Evolutionary conservation across 2,113 vertebrate genomes (phyloP).

Genomic region (Sapajus apella): DNA sequence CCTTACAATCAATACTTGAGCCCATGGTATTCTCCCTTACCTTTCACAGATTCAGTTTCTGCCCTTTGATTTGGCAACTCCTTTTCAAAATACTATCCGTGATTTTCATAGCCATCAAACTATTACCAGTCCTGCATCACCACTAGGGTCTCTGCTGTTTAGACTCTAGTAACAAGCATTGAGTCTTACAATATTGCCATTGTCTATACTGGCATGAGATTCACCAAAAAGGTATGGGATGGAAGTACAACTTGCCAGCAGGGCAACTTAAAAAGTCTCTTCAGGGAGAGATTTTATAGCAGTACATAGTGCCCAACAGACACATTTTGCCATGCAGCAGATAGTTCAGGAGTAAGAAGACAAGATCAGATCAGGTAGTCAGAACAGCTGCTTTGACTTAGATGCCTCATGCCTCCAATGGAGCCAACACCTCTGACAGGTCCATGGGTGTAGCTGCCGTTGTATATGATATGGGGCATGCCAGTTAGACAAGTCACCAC

Average conservation of each 20-base stretch:
- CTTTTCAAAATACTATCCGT: background rate
- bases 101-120: background rate
- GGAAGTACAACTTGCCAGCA: background rate
- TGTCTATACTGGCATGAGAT: no score
- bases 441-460: background rate
- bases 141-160: background rate
- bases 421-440: accelerated
- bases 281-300: background rate
- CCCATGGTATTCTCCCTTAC: background rate
- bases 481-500: background rate
- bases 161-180: background rate
- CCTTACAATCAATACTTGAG: background rate
- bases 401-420: background rate
- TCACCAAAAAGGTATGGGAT: background rate
- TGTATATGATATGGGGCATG: background rate
- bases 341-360: background rate
- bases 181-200: background rate
- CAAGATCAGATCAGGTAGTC: background rate
- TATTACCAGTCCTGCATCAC: background rate
- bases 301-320: accelerated
- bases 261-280: background rate
- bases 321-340: no score
- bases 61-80: background rate
- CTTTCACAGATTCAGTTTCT: background rate
- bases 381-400: background rate